Base-by-base conservation (phyloP, 2,888 invertebrate genomes). In the Polia nebulosa region DNA sequence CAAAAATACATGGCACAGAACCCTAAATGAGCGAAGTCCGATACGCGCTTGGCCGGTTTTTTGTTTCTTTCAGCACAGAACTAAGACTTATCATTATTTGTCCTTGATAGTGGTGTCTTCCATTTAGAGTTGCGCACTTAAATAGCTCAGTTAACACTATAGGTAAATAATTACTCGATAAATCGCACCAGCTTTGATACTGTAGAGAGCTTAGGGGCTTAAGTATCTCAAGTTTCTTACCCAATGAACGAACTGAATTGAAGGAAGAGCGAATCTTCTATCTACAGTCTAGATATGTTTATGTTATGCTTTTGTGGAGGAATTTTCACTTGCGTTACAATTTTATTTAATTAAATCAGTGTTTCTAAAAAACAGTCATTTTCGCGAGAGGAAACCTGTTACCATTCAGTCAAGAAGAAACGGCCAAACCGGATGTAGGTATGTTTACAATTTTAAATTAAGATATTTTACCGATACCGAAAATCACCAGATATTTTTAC, bases 181-280 rank as follows among this genome's bases (percentile, higher is more conserved):
- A 36, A 57, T 57, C 15, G 29, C 47, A 34, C 9, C 39, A 57
- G 45, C 22, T 47, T 47, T 39, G 5, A 22, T 59, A 36, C 56
- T 45, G 27, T 32, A 27, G 36, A 57, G 22, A 51, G 25, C 51
- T 51, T 55, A 77, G 27, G 7, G 45, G 44, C 39, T 74, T 68
- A 61, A 61, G 39, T 41, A 61, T 61, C 34, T 74, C 52, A 64
- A 68, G 76, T 75, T 74, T 58, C 57, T 61, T 49, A 52, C 57
- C 36, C 52, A 64, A 58, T 45, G 53, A 74, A 29, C 17, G 44
- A 53, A 79, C 25, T 49, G 47, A 57, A 52, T 74, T 53, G 56
- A 62, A 62, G 39, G 17, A 56, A 61, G 36, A 52, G 22, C 29
- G 34, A 57, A 68, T 51, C 44, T 27, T 61, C 22, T 57, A 36